Evolutionary conservation across 2,888 invertebrate species (phyloP).

Genomic region (Stictocephala bisonia): DNA sequence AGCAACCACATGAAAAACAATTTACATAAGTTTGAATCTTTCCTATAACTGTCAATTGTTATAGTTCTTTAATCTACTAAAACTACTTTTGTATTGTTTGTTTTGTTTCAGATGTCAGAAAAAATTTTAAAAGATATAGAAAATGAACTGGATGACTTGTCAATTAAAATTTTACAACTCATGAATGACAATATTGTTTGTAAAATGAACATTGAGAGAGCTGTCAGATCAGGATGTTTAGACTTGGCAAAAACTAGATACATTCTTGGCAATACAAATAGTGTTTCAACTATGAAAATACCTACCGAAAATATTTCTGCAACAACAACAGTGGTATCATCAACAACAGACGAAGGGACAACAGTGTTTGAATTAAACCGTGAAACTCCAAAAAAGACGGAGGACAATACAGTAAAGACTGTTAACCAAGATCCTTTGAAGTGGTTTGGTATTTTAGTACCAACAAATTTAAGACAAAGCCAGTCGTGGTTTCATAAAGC

Average conservation of each 20-base stretch:
- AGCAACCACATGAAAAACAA: no score
- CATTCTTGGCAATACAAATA: slow-evolving; percentile 77
- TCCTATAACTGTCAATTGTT: no score
- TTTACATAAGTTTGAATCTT: no score
- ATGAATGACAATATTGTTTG: slow-evolving; percentile 78
- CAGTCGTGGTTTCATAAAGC: slow-evolving; percentile 79
- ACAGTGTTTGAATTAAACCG: slow-evolving; percentile 24
- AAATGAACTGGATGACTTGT: slow-evolving; percentile 73
- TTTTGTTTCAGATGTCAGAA: slow-evolving; percentile 33
- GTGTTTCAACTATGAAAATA: slow-evolving; percentile 76
- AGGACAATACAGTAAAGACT: slow-evolving; percentile 32
- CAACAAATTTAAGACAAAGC: slow-evolving; percentile 80
- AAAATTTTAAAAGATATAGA: slow-evolving; percentile 7
- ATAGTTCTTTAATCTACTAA: no score
- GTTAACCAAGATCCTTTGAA: slow-evolving; percentile 73
- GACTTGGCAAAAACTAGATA: slow-evolving; percentile 83
- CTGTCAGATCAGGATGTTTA: slow-evolving; percentile 76
- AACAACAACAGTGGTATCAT: slow-evolving; percentile 65
- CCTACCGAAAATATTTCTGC: slow-evolving; percentile 73
- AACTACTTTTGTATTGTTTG: no score
- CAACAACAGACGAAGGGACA: slow-evolving; percentile 26
- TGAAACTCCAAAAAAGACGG: slow-evolving; percentile 29
- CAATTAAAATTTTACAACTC: slow-evolving; percentile 76
- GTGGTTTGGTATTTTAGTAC: slow-evolving; percentile 90
- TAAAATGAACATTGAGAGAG: slow-evolving; percentile 76